Evolutionary conservation across 2,113 vertebrate species (phyloP).

Genomic region (Alligator mississippiensis): DNA sequence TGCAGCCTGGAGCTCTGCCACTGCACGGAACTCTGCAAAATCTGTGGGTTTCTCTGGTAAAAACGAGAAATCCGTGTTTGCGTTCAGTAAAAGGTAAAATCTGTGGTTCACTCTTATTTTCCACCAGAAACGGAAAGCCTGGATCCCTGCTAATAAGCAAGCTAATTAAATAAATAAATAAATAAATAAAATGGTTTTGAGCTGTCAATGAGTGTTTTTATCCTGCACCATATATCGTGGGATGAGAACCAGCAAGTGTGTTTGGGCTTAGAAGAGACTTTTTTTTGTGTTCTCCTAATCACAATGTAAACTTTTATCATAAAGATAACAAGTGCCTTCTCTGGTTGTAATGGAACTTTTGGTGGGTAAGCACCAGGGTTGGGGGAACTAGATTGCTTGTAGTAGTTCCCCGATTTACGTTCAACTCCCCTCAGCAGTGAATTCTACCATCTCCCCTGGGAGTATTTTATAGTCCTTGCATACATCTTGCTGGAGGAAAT

Average conservation of each 20-base stretch:
- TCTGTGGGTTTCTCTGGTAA: too few species aligned
- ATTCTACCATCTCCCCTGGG: not conserved
- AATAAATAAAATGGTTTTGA: not conserved
- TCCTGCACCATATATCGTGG: not conserved
- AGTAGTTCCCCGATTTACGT: not conserved
- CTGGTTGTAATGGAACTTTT: too few species aligned
- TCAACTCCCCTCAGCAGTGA: not conserved
- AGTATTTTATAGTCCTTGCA: rapidly evolving
- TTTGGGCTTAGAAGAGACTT: not conserved
- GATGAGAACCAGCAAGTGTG: not conserved
- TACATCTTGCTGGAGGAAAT: rapidly evolving
- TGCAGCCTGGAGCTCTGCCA: too few species aligned
- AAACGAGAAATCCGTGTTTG: too few species aligned
- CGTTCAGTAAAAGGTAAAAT: too few species aligned
- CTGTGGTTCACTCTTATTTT: too few species aligned
- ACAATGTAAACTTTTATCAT: not conserved
- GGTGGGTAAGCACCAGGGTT: not conserved
- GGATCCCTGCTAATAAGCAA: not conserved
- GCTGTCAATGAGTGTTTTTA: not conserved
- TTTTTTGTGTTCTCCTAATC: not conserved
- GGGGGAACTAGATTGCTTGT: not conserved
- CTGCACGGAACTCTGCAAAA: too few species aligned
- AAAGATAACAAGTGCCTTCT: not conserved
- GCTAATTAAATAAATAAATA: not conserved
- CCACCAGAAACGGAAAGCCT: too few species aligned